Percentiles rank a stretch among this genome's conserved stretches.
These are phyloP conservation scores for Sterrhoptilus dennistouni DNA, from an alignment of 2,113 vertebrate genomes.

Conservation along the genomic window DNA sequence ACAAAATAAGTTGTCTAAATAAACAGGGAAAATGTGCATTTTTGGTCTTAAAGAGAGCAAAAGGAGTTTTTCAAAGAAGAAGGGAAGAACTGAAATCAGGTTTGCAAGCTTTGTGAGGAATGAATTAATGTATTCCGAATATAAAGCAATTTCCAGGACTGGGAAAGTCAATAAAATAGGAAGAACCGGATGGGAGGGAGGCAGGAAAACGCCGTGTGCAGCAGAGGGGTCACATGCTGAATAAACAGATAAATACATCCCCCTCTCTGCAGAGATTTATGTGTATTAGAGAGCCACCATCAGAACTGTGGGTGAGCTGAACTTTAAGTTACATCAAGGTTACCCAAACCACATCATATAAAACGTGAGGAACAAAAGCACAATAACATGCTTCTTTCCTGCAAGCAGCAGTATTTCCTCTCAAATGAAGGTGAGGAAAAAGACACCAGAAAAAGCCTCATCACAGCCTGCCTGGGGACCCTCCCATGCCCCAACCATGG, in stretches of 20 bases:
- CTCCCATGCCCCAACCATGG: accelerated
- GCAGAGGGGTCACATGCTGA: not conserved
- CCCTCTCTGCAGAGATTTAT: not conserved
- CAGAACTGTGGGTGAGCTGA: not conserved
- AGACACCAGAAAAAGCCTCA: not conserved
- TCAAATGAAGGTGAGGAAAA: not conserved
- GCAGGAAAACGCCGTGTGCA: not conserved
- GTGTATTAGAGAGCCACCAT: not conserved
- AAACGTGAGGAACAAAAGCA: not conserved
- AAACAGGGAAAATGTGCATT: not conserved
- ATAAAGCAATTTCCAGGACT: not conserved
- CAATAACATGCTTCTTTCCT: not conserved
- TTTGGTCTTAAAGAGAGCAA: not conserved
- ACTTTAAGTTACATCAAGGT: not conserved
- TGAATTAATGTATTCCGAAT: not conserved
- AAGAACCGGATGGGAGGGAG: not conserved
- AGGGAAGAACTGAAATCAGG: not conserved
- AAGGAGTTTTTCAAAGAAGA: not conserved
- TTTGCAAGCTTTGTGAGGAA: not conserved
- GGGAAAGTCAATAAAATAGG: not conserved
- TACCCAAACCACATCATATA: not conserved
- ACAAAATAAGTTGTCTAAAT: slow-evolving; percentile 24
- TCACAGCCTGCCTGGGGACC: not conserved
- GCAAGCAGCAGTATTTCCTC: not conserved
- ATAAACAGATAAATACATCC: not conserved